Conservation (phyloP, 2,113 vertebrate species). For the Phylloscopus trochiloides region DNA sequence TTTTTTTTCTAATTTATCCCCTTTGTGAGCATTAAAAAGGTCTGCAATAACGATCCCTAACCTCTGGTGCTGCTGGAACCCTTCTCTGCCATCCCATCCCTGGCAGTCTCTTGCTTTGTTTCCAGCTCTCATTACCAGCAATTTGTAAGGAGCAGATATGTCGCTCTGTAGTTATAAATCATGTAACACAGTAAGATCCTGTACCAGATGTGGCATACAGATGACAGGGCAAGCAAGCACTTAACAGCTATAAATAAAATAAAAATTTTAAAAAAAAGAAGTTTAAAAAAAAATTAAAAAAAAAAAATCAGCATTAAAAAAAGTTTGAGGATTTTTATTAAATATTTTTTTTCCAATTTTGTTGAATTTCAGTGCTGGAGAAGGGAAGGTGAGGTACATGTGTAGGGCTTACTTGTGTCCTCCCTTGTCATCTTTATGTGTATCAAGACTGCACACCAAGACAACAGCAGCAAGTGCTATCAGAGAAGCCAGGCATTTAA, state of each 20-base stretch:
- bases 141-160: background rate
- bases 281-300: background rate
- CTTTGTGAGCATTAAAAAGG: background rate
- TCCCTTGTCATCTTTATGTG: background rate
- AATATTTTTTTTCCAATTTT: background rate
- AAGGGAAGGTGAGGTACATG: background rate
- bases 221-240: background rate
- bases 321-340: background rate
- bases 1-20: background rate
- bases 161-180: background rate
- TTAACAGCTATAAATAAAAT: background rate
- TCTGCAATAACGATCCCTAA: background rate
- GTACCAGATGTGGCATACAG: background rate
- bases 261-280: background rate
- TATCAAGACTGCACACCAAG: background rate
- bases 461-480: background rate
- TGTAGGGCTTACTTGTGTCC: background rate
- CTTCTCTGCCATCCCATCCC: rapidly evolving
- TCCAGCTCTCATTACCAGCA: background rate
- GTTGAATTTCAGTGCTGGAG: background rate
- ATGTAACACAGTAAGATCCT: background rate
- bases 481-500: background rate
- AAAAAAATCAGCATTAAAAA: background rate
- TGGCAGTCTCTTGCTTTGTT: background rate
- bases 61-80: background rate